Conservation (phyloP, 2,113 vertebrate species). For the Pachycephala philippinensis region DNA sequence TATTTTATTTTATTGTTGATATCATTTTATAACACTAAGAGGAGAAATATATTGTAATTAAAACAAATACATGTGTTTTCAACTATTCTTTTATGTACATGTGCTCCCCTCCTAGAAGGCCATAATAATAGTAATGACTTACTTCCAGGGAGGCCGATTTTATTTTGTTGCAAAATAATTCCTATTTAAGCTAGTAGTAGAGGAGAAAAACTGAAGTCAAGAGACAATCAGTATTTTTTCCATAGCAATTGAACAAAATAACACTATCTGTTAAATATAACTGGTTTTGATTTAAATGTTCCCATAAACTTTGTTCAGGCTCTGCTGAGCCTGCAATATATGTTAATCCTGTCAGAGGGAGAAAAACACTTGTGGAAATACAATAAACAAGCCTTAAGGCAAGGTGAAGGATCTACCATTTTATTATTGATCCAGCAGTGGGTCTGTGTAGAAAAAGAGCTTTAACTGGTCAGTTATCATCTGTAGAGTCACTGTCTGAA, state of each 20-base stretch:
- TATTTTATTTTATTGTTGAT: background rate
- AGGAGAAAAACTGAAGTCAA: background rate
- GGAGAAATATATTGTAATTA: background rate
- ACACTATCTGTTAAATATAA: background rate
- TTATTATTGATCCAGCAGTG: background rate
- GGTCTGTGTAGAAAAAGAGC: background rate
- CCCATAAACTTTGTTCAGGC: background rate
- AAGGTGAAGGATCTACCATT: background rate
- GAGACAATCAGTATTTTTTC: background rate
- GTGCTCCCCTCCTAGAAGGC: background rate
- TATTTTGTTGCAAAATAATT: background rate
- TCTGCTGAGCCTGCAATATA: background rate
- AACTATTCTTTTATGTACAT: background rate
- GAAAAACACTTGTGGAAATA: background rate
- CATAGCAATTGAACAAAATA: background rate
- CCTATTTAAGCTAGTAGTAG: background rate
- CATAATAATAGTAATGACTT: background rate
- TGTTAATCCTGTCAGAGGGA: background rate
- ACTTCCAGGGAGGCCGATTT: background rate
- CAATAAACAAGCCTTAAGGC: background rate
- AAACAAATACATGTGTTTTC: background rate
- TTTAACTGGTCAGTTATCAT: background rate
- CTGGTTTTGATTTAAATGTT: background rate
- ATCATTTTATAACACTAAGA: background rate
- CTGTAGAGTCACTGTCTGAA: background rate